These are phyloP conservation scores for Machaerirhynchus nigripectus DNA, from an alignment of 2,113 vertebrate species.

Conservation along the genomic window DNA sequence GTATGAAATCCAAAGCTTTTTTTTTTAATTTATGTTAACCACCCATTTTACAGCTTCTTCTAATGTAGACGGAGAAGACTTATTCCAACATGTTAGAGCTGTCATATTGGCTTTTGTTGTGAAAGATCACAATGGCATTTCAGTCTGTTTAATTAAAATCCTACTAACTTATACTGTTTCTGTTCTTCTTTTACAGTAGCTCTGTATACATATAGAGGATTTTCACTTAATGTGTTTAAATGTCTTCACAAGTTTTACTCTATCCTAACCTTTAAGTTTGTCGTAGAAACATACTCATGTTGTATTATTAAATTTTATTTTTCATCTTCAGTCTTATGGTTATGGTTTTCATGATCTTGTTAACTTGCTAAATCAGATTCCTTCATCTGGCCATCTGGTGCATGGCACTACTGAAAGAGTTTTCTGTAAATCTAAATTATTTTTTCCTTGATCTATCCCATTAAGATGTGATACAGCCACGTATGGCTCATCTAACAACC, in stretches of 20 bases:
- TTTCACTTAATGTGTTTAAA: background rate
- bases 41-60: background rate
- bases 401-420: constrained; percentile 12
- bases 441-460: background rate
- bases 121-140: background rate
- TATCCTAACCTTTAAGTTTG: background rate
- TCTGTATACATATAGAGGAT: background rate
- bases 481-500: background rate
- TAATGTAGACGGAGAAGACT: background rate
- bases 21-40: background rate
- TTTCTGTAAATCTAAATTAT: constrained; percentile 32
- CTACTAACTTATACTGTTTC: background rate
- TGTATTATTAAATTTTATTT: constrained; percentile 27
- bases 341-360: constrained; percentile 32
- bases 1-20: background rate
- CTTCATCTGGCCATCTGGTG: constrained; percentile 47
- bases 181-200: background rate
- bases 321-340: constrained; percentile 20
- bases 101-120: background rate
- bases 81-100: background rate
- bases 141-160: background rate
- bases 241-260: background rate
- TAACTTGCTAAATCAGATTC: constrained; percentile 36
- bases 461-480: background rate
- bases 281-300: background rate